Conservation (phyloP, 2,888 invertebrate genomes). For the Eudemis profundana region DNA sequence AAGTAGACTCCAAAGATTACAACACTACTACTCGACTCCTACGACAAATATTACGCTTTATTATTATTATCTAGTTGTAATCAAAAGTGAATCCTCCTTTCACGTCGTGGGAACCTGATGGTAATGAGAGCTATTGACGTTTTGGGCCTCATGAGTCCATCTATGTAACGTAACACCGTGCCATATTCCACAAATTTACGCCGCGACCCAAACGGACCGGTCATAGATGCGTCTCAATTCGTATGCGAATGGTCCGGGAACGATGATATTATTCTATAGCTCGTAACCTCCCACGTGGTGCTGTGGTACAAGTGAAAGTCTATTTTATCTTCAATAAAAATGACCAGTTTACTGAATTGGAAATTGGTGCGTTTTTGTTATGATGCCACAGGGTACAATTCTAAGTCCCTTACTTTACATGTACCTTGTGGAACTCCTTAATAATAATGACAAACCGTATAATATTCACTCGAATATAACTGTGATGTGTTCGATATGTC, state of each 20-base stretch:
- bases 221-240: constrained; percentile 62
- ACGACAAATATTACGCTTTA: constrained; percentile 20
- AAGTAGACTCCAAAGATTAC: background rate
- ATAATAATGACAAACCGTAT: background rate
- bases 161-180: constrained; percentile 41
- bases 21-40: background rate
- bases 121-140: constrained; percentile 15
- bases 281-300: constrained; percentile 66
- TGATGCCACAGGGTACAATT: too few species aligned
- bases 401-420: background rate
- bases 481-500: too few species aligned
- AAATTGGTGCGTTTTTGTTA: background rate
- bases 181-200: constrained; percentile 54
- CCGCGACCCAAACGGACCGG: constrained; percentile 49
- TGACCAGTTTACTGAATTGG: background rate
- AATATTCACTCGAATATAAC: too few species aligned
- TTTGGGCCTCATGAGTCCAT: constrained; percentile 22
- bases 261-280: constrained; percentile 62
- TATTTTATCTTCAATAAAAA: background rate
- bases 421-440: background rate
- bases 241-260: constrained; percentile 61
- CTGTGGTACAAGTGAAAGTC: constrained; percentile 53
- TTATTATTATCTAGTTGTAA: constrained; percentile 6
- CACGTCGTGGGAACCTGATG: constrained; percentile 26
- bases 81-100: constrained; percentile 21